Base-by-base conservation (phyloP, 2,888 invertebrate genomes). In the Anticlea derivata region DNA sequence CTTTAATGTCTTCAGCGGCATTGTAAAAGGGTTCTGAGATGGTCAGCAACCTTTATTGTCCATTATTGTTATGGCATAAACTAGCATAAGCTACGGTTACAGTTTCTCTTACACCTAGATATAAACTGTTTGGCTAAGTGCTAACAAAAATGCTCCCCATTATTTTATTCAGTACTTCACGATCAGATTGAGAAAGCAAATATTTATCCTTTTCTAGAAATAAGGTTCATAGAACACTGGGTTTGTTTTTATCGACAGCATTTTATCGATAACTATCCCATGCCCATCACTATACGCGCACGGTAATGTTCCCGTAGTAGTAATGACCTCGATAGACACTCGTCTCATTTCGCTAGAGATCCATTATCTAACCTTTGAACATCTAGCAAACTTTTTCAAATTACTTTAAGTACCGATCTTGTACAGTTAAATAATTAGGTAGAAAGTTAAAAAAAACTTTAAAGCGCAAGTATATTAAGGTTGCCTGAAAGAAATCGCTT, bases 331-430 rank as follows among this genome's bases (percentile, higher is more conserved):
- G 65, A 75, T 73, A 68, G 55, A 51, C 66, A 63, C 71, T 70
- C 73, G 70, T 74, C 75, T 58, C 31, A 55, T 78, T 75, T 76
- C 57, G 66, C 76, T 59, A 39, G 58, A 66, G 79, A 76, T 77
- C 68, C 55, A 55, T 31, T 68, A 72, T 77, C 73, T 70, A 73
- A 73, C 73, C 75, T 75, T 73, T 71, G 53, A 57, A 68, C 63
- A 66, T 61, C 65, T 68, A 64, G 24, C 1, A 11, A 20, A 17
- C 17, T 4, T 17, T 17, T 17, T 17, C 4, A 3, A 3, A 17
- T 17, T 17, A 3, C 2, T 3, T 17, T 3, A 17, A 17, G n/a
- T n/a, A 17, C 17, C 17, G 17, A 2, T 17, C 17, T 4, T 4
- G 17, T 17, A 30, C 13, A 11, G 6, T n/a, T n/a, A n/a, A n/a